A percentile compares a stretch with the other conserved stretches of the same genome.
These are phyloP conservation scores for Tyto alba DNA, from an alignment of 2,113 vertebrate species.

Conservation along the genomic window DNA sequence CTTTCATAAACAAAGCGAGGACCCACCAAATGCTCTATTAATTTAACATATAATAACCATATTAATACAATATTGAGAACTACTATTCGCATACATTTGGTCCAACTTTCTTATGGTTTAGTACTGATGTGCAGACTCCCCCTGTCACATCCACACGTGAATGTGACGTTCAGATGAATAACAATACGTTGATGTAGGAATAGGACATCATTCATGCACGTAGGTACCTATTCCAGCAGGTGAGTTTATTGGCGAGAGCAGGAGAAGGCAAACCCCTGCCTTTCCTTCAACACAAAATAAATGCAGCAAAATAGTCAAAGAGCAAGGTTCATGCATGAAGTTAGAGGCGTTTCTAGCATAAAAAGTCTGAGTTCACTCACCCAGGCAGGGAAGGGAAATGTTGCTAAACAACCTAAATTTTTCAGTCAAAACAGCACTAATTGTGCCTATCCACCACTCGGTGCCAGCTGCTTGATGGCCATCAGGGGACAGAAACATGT, in stretches of 20 bases:
- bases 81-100: background rate
- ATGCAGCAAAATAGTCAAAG: background rate
- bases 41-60: background rate
- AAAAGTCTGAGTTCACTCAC: background rate
- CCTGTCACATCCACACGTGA: background rate
- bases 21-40: background rate
- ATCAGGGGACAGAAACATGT: background rate
- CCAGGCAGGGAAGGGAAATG: background rate
- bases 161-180: background rate
- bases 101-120: background rate
- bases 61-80: background rate
- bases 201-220: rapidly evolving
- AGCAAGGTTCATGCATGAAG: background rate
- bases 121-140: background rate
- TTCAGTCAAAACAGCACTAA: background rate
- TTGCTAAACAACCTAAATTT: background rate
- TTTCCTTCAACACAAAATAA: background rate
- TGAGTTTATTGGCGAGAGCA: background rate
- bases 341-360: background rate
- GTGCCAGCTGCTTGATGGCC: background rate
- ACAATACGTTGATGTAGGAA: rapidly evolving
- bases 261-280: background rate
- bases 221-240: background rate
- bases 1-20: background rate
- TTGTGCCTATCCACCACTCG: background rate